Percentiles rank a stretch among this genome's conserved stretches.
phyloP scores from a whole-genome alignment of 2,797 vertebrate genomes.

The Okamejei kenojei region DNA sequence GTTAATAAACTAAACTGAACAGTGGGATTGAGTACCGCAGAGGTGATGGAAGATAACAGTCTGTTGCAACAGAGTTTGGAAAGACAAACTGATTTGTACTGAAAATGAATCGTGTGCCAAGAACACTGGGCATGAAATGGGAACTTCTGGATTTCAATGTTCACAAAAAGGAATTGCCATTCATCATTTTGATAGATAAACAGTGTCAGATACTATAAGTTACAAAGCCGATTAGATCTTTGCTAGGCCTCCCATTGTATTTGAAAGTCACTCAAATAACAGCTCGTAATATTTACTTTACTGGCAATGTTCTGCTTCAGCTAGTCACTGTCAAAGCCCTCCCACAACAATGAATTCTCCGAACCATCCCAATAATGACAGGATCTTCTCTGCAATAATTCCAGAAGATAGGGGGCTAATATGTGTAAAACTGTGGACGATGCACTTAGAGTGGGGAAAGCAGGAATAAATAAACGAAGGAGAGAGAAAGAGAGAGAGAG shows the following conservation, averaged over 20 bases:
- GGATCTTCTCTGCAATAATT: no score
- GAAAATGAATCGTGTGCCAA: neutral
- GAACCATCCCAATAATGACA: neutral
- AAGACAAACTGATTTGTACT: neutral
- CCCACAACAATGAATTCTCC: neutral
- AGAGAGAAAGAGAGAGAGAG: no score
- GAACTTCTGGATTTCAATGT: neutral
- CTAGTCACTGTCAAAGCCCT: neutral
- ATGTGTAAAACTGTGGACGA: neutral
- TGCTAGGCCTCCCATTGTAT: neutral
- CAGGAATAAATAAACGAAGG: no score
- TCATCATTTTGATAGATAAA: constrained; percentile 13
- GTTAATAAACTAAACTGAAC: no score
- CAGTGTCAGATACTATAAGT: constrained; percentile 10
- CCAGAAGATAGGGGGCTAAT: neutral
- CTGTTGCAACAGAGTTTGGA: neutral
- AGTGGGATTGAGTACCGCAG: neutral
- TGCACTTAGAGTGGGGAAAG: neutral
- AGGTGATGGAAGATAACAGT: neutral
- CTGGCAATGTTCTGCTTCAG: neutral
- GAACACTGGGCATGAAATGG: constrained; percentile 12
- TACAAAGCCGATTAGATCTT: neutral
- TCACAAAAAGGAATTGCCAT: neutral
- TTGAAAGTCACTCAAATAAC: neutral
- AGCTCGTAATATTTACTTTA: neutral